Evolutionary conservation across 2,113 vertebrate species (phyloP), one percentile per base, ranked within the genome.

Genomic region (Irena cyanogastra): DNA sequence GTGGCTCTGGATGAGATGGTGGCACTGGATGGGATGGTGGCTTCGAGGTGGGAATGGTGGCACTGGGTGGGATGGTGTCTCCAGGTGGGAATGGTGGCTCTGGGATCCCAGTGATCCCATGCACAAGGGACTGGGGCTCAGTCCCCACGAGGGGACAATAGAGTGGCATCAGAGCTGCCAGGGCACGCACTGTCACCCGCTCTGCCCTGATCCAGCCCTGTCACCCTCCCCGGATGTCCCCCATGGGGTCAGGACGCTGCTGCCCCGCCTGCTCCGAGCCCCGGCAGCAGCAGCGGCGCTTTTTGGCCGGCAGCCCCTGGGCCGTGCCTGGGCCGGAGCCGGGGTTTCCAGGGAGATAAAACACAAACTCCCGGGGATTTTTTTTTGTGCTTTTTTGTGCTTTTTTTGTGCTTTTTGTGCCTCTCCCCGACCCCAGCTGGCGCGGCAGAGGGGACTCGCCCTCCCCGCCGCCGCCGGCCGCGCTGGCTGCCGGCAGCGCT

Each of bases 401-500:
- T 65, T 90, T 94, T 47, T 66, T 39, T 54, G 28, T 27, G 93
- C 80, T 89, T 95, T 96, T 77, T 90, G 57, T 79, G 85, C 80
- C 86, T 71, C 49, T 61, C 50, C 76, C 44, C 16, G 52, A 66
- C 87, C 94, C 89, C 91, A 86, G 93, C 95, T 69, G 88, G 87
- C 75, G 93, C 22, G 2, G 87, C 84, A 79, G 74, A 13, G 88
- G 82, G 65, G 83, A 53, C 60, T 88, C 69, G 19, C 96, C 95
- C 94, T 91, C 96, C 93, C 84, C 45, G 3, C 86, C 10, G 4
- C 74, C 14, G 6, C 74, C 22, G 12, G 75, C 64, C 11, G 0
- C 3, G 56, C 90, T 19, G 90, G 31, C 89, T 65, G 93, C 94
- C 93, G 87, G 96, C 80, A 96, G 64, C 96, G 72, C 96, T 96